These are phyloP conservation scores for Heliconius himera DNA, from an alignment of 1,140 invertebrate species.

Conservation along the genomic window DNA sequence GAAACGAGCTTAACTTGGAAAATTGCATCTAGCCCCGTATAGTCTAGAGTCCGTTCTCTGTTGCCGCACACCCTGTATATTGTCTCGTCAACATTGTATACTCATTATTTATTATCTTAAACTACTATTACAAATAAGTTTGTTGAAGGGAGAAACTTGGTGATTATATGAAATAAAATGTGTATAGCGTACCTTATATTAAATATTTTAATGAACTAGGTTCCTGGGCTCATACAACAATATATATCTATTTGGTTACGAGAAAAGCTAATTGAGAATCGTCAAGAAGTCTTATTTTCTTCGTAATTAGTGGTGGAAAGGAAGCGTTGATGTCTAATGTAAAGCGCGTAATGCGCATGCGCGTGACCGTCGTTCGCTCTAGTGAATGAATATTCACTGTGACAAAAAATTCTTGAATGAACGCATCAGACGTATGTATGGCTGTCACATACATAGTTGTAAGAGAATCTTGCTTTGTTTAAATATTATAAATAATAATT, in stretches of 20 bases:
- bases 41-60: slow-evolving; percentile 46
- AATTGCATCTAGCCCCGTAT: slow-evolving; percentile 47
- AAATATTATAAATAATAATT: not conserved
- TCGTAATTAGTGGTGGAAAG: slow-evolving; percentile 43
- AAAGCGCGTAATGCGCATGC: slow-evolving; percentile 53
- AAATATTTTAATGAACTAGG: slow-evolving; percentile 24
- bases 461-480: not conserved
- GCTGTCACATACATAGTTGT: slow-evolving; percentile 24
- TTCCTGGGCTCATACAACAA: slow-evolving; percentile 16
- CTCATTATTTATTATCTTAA: slow-evolving; percentile 38
- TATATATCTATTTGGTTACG: slow-evolving; percentile 7
- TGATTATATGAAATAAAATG: slow-evolving; percentile 29
- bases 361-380: slow-evolving; percentile 50
- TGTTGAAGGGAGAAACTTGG: slow-evolving; percentile 27
- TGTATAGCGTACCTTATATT: slow-evolving; percentile 20
- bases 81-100: slow-evolving; percentile 35
- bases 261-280: slow-evolving; percentile 26
- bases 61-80: slow-evolving; percentile 16
- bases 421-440: slow-evolving; percentile 29
- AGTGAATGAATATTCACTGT: slow-evolving; percentile 62
- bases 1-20: slow-evolving; percentile 28
- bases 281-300: slow-evolving; percentile 29
- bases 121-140: slow-evolving; percentile 24
- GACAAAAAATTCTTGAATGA: slow-evolving; percentile 52
- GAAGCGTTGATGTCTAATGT: slow-evolving; percentile 71